Conservation (phyloP, 2,888 invertebrate species). For the Meganola albula region DNA sequence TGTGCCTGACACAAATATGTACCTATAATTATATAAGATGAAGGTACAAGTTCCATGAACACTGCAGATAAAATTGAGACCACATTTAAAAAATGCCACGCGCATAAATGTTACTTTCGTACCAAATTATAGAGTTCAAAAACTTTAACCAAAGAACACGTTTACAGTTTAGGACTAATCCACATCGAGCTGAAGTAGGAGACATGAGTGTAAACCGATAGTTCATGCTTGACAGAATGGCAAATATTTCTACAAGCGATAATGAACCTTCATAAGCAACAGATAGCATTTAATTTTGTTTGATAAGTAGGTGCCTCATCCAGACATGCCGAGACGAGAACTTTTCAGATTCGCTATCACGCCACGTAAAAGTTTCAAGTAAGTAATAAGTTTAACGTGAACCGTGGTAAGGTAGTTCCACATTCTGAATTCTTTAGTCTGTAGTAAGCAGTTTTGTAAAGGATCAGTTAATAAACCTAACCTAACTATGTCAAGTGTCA, state of each 20-base stretch:
- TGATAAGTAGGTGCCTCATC: conserved; percentile 35
- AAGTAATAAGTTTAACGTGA: conserved; percentile 57
- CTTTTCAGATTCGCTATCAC: conserved; percentile 68
- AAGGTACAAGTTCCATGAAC: too few species aligned
- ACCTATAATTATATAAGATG: too few species aligned
- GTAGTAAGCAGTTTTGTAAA: conserved; percentile 26
- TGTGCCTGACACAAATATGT: too few species aligned
- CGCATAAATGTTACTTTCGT: too few species aligned
- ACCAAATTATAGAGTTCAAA: too few species aligned
- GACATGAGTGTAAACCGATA: conserved; percentile 43
- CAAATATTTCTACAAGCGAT: conserved; percentile 13
- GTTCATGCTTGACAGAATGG: conserved; percentile 30
- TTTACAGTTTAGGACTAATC: conserved; percentile 42
- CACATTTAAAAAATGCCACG: too few species aligned
- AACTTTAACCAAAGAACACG: conserved; percentile 33
- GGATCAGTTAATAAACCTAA: too few species aligned
- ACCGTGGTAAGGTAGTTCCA: conserved; percentile 41
- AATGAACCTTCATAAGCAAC: conserved; percentile 13
- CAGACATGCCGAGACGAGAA: conserved; percentile 42
- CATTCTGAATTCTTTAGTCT: conserved; percentile 30
- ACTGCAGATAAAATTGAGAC: too few species aligned
- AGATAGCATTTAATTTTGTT: conserved; percentile 19
- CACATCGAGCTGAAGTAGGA: conserved; percentile 36
- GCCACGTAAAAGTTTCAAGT: conserved; percentile 53
- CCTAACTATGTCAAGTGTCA: too few species aligned